A percentile compares a stretch with the other conserved stretches of the same genome.
Conservation (phyloP, 1,140 invertebrate species). For the Babylonia areolata region DNA sequence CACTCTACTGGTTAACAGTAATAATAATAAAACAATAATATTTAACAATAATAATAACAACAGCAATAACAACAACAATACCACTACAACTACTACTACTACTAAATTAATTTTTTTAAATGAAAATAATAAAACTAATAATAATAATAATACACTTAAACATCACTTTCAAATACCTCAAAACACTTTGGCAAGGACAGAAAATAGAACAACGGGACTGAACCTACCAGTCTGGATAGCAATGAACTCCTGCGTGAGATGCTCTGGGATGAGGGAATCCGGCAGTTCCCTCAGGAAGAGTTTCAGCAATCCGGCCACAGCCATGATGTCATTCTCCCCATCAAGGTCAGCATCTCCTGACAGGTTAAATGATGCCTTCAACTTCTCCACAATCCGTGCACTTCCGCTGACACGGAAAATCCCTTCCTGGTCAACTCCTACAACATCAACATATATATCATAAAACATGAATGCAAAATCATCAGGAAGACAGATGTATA, state of each 20-base stretch:
- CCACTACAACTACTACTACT: too few relatives aligned
- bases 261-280: constrained; percentile 73
- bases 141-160: too few relatives aligned
- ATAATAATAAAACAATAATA: too few relatives aligned
- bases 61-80: too few relatives aligned
- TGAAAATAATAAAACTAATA: too few relatives aligned
- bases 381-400: constrained; percentile 72
- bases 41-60: too few relatives aligned
- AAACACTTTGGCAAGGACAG: too few relatives aligned
- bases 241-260: constrained; percentile 69
- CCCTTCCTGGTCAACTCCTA: constrained; percentile 71
- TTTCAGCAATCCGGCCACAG: constrained; percentile 75
- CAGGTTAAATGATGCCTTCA: constrained; percentile 73
- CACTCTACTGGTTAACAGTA: too few relatives aligned
- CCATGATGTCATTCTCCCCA: constrained; percentile 71
- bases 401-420: constrained; percentile 76
- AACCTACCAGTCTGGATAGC: constrained; percentile 58
- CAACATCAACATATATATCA: constrained; percentile 1
- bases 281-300: constrained; percentile 76
- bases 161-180: too few relatives aligned
- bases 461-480: too few relatives aligned
- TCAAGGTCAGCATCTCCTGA: constrained; percentile 75
- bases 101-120: too few relatives aligned
- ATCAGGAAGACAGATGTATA: too few relatives aligned
- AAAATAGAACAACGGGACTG: neutral